A percentile compares a stretch with the other conserved stretches of the same genome.
Conservation (phyloP, 2,888 invertebrate genomes). For the Limnephilus rhombicus region DNA sequence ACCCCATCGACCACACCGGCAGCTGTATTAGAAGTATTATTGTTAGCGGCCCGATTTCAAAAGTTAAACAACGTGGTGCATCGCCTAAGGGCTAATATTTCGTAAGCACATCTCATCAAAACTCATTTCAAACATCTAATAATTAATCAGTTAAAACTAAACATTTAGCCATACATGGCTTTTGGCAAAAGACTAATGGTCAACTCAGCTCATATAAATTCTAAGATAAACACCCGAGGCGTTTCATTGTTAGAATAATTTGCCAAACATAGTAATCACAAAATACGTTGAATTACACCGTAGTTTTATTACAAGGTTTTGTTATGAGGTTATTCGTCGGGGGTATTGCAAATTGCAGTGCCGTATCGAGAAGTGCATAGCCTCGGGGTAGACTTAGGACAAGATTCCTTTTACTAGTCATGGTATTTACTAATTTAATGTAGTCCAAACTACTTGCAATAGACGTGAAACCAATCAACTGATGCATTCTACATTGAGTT, state of each 20-base stretch:
- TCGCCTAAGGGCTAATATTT: neutral
- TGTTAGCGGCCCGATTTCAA: no score
- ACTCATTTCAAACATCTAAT: neutral
- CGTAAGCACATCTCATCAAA: neutral
- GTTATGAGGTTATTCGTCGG: neutral
- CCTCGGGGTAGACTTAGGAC: neutral
- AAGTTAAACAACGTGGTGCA: no score
- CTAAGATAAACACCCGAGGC: neutral
- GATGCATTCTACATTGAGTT: neutral
- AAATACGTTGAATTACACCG: neutral
- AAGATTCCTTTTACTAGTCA: neutral
- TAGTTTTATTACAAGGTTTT: neutral
- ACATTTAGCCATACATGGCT: neutral
- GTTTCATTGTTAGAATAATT: neutral
- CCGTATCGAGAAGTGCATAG: neutral
- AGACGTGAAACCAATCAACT: neutral
- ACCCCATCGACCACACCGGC: no score
- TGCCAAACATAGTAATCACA: neutral
- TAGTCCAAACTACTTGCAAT: neutral
- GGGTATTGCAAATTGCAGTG: neutral
- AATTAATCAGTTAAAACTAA: neutral
- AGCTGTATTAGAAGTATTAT: no score
- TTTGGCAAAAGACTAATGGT: neutral
- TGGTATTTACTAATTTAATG: neutral
- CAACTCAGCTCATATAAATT: neutral